Evolutionary conservation across 2,888 invertebrate species (phyloP).

Genomic region (Taenaris catops): DNA sequence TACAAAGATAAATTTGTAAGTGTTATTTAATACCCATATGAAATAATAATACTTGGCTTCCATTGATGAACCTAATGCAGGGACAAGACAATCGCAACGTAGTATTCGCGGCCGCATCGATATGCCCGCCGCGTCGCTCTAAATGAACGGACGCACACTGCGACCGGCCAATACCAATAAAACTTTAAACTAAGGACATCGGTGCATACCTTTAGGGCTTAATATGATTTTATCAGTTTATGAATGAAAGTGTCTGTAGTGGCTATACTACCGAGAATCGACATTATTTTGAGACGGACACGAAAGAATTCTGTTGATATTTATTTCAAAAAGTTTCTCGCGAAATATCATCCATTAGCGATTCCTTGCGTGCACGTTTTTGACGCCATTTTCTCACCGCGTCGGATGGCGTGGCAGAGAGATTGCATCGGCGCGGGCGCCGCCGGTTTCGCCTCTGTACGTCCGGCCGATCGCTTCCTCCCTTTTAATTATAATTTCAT

Average conservation of each 20-base stretch:
- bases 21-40: conserved; percentile 27
- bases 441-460: conserved; percentile 50
- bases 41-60: conserved; percentile 46
- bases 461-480: conserved; percentile 68
- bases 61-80: conserved; percentile 47
- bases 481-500: conserved; percentile 66
- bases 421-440: conserved; percentile 64
- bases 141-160: conserved; percentile 74
- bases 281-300: not conserved
- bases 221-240: conserved; percentile 51
- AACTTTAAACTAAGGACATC: conserved; percentile 48
- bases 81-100: conserved; percentile 41
- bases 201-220: conserved; percentile 42
- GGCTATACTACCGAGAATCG: not conserved
- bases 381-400: conserved; percentile 57
- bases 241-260: conserved; percentile 35
- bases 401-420: conserved; percentile 38
- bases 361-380: conserved; percentile 51
- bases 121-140: conserved; percentile 72
- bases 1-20: conserved; percentile 66
- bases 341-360: conserved; percentile 49
- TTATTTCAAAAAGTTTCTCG: conserved; percentile 26
- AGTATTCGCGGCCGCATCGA: conserved; percentile 59
- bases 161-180: conserved; percentile 65
- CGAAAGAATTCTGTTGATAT: not conserved